Percentiles rank a stretch among this genome's conserved stretches.
These are phyloP conservation scores for Catocala nupta DNA, from an alignment of 2,888 invertebrate species.

Conservation along the genomic window DNA sequence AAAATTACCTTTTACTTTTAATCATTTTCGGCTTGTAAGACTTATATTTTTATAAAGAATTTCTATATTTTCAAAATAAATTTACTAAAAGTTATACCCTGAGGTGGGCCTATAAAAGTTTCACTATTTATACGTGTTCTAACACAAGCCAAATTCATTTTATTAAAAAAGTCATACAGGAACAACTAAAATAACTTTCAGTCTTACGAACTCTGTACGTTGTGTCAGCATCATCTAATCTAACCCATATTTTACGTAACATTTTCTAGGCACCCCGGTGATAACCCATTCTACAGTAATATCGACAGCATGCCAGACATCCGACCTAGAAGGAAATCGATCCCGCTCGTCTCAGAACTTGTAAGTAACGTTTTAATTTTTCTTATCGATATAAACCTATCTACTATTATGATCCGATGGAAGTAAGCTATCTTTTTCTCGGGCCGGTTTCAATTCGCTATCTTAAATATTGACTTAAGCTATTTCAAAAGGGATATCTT, in stretches of 20 bases:
- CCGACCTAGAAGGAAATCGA: slow-evolving; percentile 98
- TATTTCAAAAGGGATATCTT: slow-evolving; percentile 41
- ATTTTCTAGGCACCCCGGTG: slow-evolving; percentile 92
- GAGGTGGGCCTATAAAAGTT: no score
- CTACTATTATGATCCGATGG: slow-evolving; percentile 68
- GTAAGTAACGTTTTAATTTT: slow-evolving; percentile 89
- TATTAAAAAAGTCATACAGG: no score
- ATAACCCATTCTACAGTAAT: slow-evolving; percentile 99
- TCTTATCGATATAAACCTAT: slow-evolving; percentile 33
- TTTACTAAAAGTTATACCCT: no score
- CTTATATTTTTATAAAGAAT: no score
- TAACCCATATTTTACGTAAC: slow-evolving; percentile 4
- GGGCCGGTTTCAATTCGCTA: slow-evolving; percentile 78
- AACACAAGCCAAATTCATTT: no score
- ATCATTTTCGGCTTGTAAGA: no score
- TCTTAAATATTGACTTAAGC: slow-evolving; percentile 52
- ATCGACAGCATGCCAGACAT: slow-evolving; percentile 99
- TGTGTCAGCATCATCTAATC: not conserved
- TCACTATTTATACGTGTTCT: no score
- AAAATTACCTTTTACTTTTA: no score
- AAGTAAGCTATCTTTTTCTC: slow-evolving; percentile 71
- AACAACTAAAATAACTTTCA: no score
- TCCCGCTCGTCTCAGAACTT: slow-evolving; percentile 99
- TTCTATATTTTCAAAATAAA: no score
- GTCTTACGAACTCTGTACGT: no score